These are phyloP conservation scores for Anthopleura sola DNA, from an alignment of 64 coral and sea anemone species.

Conservation along the genomic window DNA sequence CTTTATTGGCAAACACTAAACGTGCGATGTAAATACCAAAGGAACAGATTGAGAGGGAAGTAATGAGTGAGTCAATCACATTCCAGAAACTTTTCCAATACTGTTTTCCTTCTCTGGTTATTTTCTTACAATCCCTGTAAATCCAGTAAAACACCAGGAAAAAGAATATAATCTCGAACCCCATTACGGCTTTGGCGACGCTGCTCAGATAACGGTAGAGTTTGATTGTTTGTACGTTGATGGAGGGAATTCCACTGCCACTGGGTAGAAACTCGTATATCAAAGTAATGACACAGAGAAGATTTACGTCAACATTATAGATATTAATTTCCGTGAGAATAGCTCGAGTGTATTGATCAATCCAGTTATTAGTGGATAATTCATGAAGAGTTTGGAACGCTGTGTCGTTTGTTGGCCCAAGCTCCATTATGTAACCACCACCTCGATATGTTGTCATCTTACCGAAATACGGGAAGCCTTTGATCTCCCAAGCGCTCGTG, in stretches of 20 bases:
- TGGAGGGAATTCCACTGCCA: slow-evolving; percentile 27
- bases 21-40: slow-evolving; percentile 66
- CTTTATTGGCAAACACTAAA: slow-evolving; percentile 40
- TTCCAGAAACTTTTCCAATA: slow-evolving; percentile 71
- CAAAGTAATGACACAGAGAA: slow-evolving; percentile 73
- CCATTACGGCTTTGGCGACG: slow-evolving; percentile 57
- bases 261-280: slow-evolving; percentile 64
- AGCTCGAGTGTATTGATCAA: slow-evolving; percentile 71
- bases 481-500: slow-evolving; percentile 42
- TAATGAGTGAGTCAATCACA: slow-evolving; percentile 53
- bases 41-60: slow-evolving; percentile 44
- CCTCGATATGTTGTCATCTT: slow-evolving; percentile 74
- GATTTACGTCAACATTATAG: slow-evolving; percentile 74
- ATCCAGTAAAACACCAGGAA: slow-evolving; percentile 66
- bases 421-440: slow-evolving; percentile 65
- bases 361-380: slow-evolving; percentile 35
- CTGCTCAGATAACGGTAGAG: slow-evolving; percentile 72
- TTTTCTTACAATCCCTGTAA: slow-evolving; percentile 73
- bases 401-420: slow-evolving; percentile 46
- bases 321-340: slow-evolving; percentile 82
- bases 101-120: slow-evolving; percentile 36
- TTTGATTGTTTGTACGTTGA: slow-evolving; percentile 80
- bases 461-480: slow-evolving; percentile 73
- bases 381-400: background rate
- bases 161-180: slow-evolving; percentile 67